Evolutionary conservation across 2,113 vertebrate genomes (phyloP).

Genomic region (Callithrix jacchus): DNA sequence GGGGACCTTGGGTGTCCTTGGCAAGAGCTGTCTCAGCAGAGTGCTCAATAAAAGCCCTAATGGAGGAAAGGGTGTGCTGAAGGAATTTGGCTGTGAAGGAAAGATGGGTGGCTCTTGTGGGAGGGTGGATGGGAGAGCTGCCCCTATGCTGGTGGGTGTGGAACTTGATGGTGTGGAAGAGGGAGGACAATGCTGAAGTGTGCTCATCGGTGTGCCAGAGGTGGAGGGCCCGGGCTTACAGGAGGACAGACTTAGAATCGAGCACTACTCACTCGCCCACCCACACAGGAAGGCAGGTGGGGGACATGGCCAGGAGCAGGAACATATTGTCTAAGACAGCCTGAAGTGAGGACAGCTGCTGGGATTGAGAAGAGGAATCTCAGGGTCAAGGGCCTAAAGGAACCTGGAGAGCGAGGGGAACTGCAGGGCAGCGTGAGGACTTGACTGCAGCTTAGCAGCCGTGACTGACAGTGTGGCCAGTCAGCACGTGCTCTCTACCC

Average conservation of each 20-base stretch:
- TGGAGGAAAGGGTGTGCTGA: neutral
- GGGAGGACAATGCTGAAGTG: too few species aligned
- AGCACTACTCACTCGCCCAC: neutral
- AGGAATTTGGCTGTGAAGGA: neutral
- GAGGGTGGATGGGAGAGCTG: neutral
- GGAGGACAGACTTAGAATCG: neutral
- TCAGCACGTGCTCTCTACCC: too few species aligned
- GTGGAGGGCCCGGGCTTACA: rapidly evolving
- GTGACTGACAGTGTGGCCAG: neutral
- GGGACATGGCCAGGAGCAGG: rapidly evolving
- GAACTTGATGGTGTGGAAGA: neutral
- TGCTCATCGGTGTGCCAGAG: neutral
- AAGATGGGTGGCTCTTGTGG: neutral
- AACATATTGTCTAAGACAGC: neutral
- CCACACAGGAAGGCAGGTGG: neutral
- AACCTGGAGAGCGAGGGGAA: rapidly evolving
- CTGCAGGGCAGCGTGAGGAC: rapidly evolving
- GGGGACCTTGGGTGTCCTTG: neutral
- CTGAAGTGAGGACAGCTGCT: neutral
- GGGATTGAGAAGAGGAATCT: neutral
- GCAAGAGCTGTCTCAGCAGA: neutral
- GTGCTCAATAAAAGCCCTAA: neutral
- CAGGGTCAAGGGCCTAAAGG: neutral
- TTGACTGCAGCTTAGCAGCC: neutral
- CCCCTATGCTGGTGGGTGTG: neutral